Evolutionary conservation across 2,113 vertebrate species (phyloP).

Genomic region (Arvicanthis niloticus): DNA sequence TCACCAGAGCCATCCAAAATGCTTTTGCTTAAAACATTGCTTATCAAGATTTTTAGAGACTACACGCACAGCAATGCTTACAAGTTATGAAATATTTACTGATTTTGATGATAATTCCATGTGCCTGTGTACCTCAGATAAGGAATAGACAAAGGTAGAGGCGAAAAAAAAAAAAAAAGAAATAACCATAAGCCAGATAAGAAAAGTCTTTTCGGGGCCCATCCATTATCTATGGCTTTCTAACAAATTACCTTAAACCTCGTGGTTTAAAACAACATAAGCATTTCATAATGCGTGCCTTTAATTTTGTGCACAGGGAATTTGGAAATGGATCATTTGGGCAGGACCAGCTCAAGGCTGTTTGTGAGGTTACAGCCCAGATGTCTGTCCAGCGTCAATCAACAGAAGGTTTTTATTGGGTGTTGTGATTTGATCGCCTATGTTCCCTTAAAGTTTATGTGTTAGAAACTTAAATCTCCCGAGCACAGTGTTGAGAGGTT

Average conservation of each 20-base stretch:
- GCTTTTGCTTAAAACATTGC: not conserved
- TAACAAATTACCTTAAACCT: constrained; percentile 56
- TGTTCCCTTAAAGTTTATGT: not conserved
- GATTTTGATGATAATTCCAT: not conserved
- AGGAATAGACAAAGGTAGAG: constrained; percentile 28
- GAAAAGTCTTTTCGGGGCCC: not conserved
- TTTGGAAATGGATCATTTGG: not conserved
- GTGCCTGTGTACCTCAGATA: constrained; percentile 42
- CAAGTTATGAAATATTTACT: constrained; percentile 49
- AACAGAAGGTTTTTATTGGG: not conserved
- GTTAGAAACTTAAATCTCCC: not conserved
- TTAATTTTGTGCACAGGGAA: constrained; percentile 9
- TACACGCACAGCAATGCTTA: not conserved
- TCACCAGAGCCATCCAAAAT: constrained; percentile 1
- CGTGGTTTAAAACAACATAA: not conserved
- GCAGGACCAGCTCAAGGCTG: not conserved
- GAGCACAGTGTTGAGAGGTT: not conserved
- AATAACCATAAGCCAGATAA: not conserved
- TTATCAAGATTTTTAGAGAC: not conserved
- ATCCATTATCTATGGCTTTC: constrained; percentile 28
- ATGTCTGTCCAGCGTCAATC: not conserved
- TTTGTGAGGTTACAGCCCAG: not conserved
- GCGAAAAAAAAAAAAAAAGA: too few relatives aligned
- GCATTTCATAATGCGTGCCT: not conserved
- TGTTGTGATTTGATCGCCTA: not conserved